These are phyloP conservation scores for Mamestra brassicae DNA, from an alignment of 2,888 invertebrate species.

Conservation along the genomic window DNA sequence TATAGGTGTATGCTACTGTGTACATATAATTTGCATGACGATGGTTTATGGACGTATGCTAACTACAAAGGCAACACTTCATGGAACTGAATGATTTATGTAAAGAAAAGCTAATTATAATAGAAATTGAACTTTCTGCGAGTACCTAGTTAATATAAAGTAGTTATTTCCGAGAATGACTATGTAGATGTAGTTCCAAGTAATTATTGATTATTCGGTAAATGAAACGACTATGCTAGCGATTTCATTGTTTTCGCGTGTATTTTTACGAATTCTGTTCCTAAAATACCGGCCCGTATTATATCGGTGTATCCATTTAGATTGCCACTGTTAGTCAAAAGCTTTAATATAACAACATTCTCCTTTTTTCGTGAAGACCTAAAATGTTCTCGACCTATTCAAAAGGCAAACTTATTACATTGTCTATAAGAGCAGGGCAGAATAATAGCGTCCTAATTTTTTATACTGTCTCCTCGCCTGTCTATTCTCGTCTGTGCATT, in stretches of 20 bases:
- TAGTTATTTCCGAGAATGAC: not conserved
- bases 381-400: slow-evolving; percentile 4
- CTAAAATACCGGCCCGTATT: not conserved
- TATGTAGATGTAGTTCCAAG: not conserved
- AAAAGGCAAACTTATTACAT: slow-evolving; percentile 5
- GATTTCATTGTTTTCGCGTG: not conserved
- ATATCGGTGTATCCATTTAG: not conserved
- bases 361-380: not conserved
- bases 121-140: slow-evolving; percentile 6
- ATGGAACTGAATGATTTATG: slow-evolving; percentile 8
- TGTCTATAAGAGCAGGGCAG: slow-evolving; percentile 22
- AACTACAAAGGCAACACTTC: slow-evolving; percentile 8
- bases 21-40: slow-evolving; percentile 21
- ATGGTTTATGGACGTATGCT: slow-evolving; percentile 16
- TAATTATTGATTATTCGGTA: not conserved
- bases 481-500: slow-evolving; percentile 46
- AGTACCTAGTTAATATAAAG: not conserved
- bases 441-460: slow-evolving; percentile 40
- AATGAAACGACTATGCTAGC: not conserved
- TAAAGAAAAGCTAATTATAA: slow-evolving; percentile 13
- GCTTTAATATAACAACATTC: slow-evolving; percentile 8
- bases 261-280: not conserved
- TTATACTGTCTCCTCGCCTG: slow-evolving; percentile 32
- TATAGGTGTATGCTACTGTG: slow-evolving; percentile 9
- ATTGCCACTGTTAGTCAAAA: not conserved